phyloP scores from a whole-genome alignment of 64 coral and sea anemone species.

The Montipora capricornis region DNA sequence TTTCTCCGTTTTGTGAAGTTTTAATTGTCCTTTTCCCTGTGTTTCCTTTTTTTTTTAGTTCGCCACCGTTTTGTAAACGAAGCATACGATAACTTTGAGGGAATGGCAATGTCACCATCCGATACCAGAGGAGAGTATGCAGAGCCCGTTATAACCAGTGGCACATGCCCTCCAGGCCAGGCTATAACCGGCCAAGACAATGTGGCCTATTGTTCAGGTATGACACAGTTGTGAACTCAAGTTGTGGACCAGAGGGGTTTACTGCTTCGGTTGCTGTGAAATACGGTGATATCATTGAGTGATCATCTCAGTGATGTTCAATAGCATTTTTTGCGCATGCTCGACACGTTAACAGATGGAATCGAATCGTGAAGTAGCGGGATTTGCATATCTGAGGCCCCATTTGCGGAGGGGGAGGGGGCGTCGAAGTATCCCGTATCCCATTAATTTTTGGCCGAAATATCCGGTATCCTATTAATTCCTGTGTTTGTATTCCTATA shows the following conservation, averaged over 20 bases:
- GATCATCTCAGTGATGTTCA: no score
- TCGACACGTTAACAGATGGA: no score
- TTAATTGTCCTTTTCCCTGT: no score
- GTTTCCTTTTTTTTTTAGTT: neutral
- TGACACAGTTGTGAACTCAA: neutral
- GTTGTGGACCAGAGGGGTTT: neutral
- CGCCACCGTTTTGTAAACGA: constrained; percentile 49
- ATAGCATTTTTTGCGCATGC: no score
- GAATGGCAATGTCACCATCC: neutral
- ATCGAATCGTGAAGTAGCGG: no score
- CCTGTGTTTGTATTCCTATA: no score
- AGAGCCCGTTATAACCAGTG: neutral
- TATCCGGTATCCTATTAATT: no score
- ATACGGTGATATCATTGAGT: neutral
- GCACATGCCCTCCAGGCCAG: neutral
- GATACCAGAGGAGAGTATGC: neutral
- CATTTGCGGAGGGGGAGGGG: no score
- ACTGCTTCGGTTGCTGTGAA: neutral
- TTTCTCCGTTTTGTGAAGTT: no score
- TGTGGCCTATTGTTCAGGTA: neutral
- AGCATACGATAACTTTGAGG: constrained; percentile 45
- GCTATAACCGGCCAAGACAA: neutral
- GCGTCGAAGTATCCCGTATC: no score
- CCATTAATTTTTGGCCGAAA: no score
- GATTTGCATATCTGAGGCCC: no score